These are phyloP conservation scores for Nomada fucata DNA, from an alignment of 2,888 invertebrate genomes.

Conservation along the genomic window DNA sequence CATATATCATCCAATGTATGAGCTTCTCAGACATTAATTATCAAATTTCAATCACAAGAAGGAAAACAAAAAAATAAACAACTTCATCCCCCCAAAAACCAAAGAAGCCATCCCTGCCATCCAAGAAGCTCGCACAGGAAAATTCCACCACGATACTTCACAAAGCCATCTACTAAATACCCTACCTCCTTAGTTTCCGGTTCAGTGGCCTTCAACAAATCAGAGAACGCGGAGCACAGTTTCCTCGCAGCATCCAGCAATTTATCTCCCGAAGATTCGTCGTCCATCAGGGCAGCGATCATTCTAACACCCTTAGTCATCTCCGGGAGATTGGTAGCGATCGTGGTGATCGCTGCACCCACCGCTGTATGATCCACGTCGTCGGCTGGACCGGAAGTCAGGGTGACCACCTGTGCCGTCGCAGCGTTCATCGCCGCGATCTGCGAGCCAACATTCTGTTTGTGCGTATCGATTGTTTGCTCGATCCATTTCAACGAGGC, in stretches of 20 bases:
- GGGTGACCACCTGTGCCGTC: constrained; percentile 97
- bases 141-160: neutral
- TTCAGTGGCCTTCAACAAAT: constrained; percentile 97
- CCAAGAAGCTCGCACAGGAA: neutral
- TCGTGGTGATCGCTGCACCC: constrained; percentile 98
- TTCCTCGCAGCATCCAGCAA: constrained; percentile 96
- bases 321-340: constrained; percentile 97
- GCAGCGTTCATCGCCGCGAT: constrained; percentile 99
- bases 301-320: constrained; percentile 97
- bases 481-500: constrained; percentile 97
- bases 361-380: constrained; percentile 98
- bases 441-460: constrained; percentile 98
- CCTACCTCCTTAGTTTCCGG: constrained; percentile 94
- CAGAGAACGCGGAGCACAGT: constrained; percentile 96
- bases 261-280: constrained; percentile 92
- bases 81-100: neutral
- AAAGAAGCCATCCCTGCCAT: neutral
- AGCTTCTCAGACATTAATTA: neutral
- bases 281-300: constrained; percentile 97
- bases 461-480: constrained; percentile 96
- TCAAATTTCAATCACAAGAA: too few relatives aligned
- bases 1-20: neutral
- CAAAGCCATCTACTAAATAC: neutral
- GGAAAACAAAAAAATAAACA: too few relatives aligned
- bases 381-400: constrained; percentile 92